Conservation (phyloP, 92 coral and sea anemone genomes). For the Palythoa heliodiscus region DNA sequence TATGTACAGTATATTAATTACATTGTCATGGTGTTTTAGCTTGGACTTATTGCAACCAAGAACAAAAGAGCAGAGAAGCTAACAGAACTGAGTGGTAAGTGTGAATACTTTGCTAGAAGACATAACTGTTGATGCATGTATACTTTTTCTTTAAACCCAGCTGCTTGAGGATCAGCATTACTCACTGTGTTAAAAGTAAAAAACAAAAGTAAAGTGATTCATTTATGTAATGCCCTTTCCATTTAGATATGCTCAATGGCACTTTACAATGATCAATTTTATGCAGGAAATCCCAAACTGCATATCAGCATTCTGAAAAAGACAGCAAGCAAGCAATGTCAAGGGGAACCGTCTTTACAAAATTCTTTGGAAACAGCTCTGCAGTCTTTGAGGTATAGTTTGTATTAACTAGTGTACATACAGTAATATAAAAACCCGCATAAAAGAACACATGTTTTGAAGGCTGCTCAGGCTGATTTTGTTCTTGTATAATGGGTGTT, state of each 20-base stretch:
- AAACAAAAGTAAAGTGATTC: no score
- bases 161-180: no score
- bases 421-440: no score
- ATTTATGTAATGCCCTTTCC: not conserved
- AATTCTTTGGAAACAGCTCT: slow-evolving; percentile 81
- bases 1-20: not conserved
- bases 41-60: slow-evolving; percentile 77
- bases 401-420: no score
- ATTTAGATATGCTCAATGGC: not conserved
- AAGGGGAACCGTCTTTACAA: slow-evolving; percentile 97
- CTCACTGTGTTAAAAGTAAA: no score
- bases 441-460: no score
- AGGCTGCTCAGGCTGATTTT: no score
- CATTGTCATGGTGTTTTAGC: slow-evolving; percentile 46
- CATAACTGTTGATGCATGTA: no score
- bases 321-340: slow-evolving; percentile 77
- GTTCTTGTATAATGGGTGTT: no score
- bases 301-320: slow-evolving; percentile 79
- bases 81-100: slow-evolving; percentile 90
- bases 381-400: slow-evolving; percentile 73
- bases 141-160: no score
- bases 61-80: slow-evolving; percentile 86
- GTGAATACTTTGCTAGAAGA: not conserved
- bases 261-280: not conserved
- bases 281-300: slow-evolving; percentile 88